A percentile compares a stretch with the other conserved stretches of the same genome.
These are phyloP conservation scores for Ciconia maguari DNA, from an alignment of 2,113 vertebrate species.

Conservation along the genomic window DNA sequence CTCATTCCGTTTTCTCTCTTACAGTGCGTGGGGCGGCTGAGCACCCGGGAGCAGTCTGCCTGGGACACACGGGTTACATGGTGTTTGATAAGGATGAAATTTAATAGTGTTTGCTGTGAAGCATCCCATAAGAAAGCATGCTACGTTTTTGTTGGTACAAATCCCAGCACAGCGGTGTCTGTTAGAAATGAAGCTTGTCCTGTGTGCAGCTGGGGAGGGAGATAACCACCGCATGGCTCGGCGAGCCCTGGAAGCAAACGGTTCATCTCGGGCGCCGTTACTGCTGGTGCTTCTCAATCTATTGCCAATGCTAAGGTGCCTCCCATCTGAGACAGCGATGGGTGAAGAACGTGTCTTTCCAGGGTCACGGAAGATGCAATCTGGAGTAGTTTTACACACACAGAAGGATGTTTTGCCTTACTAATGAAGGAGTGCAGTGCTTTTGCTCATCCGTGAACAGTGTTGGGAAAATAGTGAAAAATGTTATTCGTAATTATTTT, in stretches of 20 bases:
- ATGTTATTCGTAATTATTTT: background rate
- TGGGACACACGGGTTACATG: fast-evolving
- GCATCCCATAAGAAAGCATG: background rate
- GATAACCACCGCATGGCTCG: fast-evolving
- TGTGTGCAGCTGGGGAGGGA: background rate
- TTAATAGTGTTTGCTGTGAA: background rate
- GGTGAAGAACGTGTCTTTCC: background rate
- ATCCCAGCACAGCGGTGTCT: background rate
- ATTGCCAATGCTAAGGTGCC: background rate
- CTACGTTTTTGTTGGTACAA: background rate
- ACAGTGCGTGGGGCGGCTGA: fast-evolving
- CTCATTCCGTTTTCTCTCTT: background rate
- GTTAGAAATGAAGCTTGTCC: background rate
- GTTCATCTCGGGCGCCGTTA: too few relatives aligned
- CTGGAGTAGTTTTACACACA: background rate
- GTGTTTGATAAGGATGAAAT: background rate
- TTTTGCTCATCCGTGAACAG: background rate
- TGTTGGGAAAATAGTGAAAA: background rate
- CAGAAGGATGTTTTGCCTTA: background rate
- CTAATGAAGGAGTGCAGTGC: background rate
- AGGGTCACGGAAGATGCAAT: background rate
- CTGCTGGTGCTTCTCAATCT: background rate
- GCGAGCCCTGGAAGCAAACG: background rate
- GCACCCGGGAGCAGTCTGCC: background rate
- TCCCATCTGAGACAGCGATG: background rate